Base-by-base conservation (phyloP, 1,140 invertebrate genomes). In the Rhyacophila brunnea region DNA sequence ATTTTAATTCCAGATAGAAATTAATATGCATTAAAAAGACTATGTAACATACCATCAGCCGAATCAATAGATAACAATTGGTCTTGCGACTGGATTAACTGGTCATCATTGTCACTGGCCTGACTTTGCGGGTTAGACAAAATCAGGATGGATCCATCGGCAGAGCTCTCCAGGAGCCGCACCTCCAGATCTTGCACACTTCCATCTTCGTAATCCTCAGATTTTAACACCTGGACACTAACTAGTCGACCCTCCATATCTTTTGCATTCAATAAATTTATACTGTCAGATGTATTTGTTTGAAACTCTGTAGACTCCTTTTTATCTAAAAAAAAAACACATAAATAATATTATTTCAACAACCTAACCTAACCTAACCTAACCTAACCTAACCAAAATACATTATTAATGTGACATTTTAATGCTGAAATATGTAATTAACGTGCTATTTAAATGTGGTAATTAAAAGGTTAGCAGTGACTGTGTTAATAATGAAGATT, bases 161-260 rank as follows among this genome's bases (percentile, higher is more conserved):
- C 34, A 18, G 6, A 20, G 14, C 38, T 45, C 13, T 57, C 46
- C 45, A 57, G 15, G 5, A 57, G 36, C 42, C 46, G 10, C 5
- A 57, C 54, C 42, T 57, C n/a, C 36, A 57, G n/a, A 20, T 55
- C 28, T 28, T 28, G 23, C 3, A 53, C 40, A 53, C 15, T 43
- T 1, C 45, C 43, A 13, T 54, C 51, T 5, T 7, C 18, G 23
- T 44, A 54, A 14, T 45, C 51, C 10, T 54, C 51, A n/a, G 11
- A 15, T 34, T 54, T 45, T n/a, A 45, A 19, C 43, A 45, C 43
- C 17, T 45, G 14, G 43, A 45, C 43, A n/a, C 18, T 45, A 11
- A 45, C 18, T 17, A 45, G 6, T 19, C 18, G 9, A 11, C 17
- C 18, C 18, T 10, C 42, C 38, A 40, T 44, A 28, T 54, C 28